Conservation (phyloP, 2,888 invertebrate genomes). For the Eupithecia exiguata region DNA sequence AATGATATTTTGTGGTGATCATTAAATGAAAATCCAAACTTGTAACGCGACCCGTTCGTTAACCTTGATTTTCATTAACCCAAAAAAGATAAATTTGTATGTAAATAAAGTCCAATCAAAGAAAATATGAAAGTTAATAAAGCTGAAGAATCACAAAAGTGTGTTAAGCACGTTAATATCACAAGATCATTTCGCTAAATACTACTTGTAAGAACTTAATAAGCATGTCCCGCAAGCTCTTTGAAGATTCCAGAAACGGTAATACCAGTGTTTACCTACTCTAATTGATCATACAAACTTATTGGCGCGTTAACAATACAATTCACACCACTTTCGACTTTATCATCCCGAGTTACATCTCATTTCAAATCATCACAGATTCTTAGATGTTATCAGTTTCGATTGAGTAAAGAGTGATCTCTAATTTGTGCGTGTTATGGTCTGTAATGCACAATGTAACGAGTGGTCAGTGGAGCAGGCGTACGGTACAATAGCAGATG, state of each 20-base stretch:
- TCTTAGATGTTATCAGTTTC: constrained; percentile 21
- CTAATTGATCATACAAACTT: constrained; percentile 46
- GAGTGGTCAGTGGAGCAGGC: constrained; percentile 60
- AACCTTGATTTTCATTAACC: not conserved
- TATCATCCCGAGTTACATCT: constrained; percentile 28
- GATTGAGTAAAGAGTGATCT: constrained; percentile 32
- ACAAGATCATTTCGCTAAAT: constrained; percentile 39
- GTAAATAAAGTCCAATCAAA: constrained; percentile 1
- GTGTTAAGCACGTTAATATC: constrained; percentile 22
- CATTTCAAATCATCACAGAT: constrained; percentile 17
- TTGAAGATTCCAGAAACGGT: constrained; percentile 43
- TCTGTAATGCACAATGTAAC: constrained; percentile 27
- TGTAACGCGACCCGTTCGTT: not conserved
- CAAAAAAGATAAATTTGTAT: not conserved
- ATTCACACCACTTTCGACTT: constrained; percentile 25
- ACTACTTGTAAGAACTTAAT: constrained; percentile 34
- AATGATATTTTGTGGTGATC: too few species aligned
- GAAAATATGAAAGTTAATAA: constrained; percentile 8
- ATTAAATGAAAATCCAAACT: not conserved
- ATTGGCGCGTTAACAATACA: constrained; percentile 42
- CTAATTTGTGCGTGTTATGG: constrained; percentile 32
- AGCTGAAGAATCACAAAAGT: constrained; percentile 19
- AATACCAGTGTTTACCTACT: constrained; percentile 42
- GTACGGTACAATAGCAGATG: constrained; percentile 63
- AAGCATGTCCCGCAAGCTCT: constrained; percentile 39